Evolutionary conservation across 1,140 invertebrate genomes (phyloP).

Genomic region (Drosophila tsacasi): DNA sequence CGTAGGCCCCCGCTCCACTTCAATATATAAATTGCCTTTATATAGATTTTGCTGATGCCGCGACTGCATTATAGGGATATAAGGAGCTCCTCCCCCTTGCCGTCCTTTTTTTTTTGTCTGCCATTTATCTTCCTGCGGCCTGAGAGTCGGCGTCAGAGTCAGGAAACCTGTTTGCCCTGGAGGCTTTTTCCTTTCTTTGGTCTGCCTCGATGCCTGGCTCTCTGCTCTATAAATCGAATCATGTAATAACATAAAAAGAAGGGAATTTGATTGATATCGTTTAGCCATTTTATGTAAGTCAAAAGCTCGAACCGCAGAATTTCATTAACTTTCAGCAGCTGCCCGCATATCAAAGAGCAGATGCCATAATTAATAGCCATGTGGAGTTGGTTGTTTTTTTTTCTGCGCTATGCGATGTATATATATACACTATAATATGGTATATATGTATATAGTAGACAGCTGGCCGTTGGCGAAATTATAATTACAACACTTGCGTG

Average conservation of each 20-base stretch:
- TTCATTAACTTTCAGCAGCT: conserved; percentile 73
- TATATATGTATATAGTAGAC: conserved; percentile 12
- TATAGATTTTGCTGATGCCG: conserved; percentile 68
- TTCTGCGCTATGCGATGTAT: conserved; percentile 1
- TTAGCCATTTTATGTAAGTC: conserved; percentile 68
- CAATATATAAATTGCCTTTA: conserved; percentile 72
- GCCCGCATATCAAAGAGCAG: conserved; percentile 44
- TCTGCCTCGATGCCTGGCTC: neutral
- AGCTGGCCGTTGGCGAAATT: conserved; percentile 36
- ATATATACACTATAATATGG: neutral
- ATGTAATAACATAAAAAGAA: conserved; percentile 69
- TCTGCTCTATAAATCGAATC: conserved; percentile 63
- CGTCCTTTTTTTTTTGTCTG: conserved; percentile 33
- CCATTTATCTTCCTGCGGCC: conserved; percentile 74
- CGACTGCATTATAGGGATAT: conserved; percentile 66
- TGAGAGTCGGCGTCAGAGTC: conserved; percentile 16
- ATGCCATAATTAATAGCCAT: conserved; percentile 70
- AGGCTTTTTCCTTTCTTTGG: conserved; percentile 26
- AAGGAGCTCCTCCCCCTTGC: conserved; percentile 3
- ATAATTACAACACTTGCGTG: conserved; percentile 49
- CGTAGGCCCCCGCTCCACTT: conserved; percentile 19
- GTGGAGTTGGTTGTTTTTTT: conserved; percentile 29
- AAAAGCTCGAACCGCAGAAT: conserved; percentile 57
- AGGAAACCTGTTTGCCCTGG: conserved; percentile 65
- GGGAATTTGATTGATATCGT: conserved; percentile 75